Base-by-base conservation (phyloP, 2,888 invertebrate genomes). In the Drosophila gaucha region DNA sequence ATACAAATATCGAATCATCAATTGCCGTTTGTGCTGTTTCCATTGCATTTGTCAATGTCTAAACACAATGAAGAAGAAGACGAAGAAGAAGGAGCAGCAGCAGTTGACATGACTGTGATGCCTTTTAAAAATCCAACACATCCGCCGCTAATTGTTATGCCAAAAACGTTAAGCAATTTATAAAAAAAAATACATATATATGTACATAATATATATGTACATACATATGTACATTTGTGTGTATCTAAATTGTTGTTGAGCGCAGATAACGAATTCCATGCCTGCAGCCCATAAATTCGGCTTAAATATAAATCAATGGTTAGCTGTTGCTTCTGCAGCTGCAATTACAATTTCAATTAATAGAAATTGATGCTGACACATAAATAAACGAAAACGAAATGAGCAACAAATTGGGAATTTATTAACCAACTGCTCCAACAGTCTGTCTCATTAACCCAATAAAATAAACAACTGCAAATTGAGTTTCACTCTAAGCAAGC, bases 81-180 rank as follows among this genome's bases (percentile, higher is more conserved):
- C 54, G 49, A 55, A 6, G 22, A 35, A 16, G 16, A 49, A 58
- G 41, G 33, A 38, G 43, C 14, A 36, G 5, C 16, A 20, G 50
- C 14, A 38, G 51, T 51, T 56, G 41, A 51, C 66, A 65, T 51
- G 46, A 46, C 50, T 74, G 44, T 26, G 43, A 51, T 62, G 33
- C 50, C 58, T 60, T 57, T 51, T 30, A 52, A 46, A 43, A 38
- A 35, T 16, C 58, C 51, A 55, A 63, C 36, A 60, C 49, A 75
- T 75, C 59, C 67, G 67, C 35, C 33, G 64, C 55, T 80, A 71
- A 86, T 89, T 84, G 67, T 67, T 67, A 84, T 84, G 88, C 84
- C 68, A 68, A 85, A 80, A 71, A 44, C 78, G 79, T 84, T 69
- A 59, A 54, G 59, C 58, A 71, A 62, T 67, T 77, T 65, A 44